phyloP scores from a whole-genome alignment of 2,888 invertebrate genomes.

The Ochropacha duplaris region DNA sequence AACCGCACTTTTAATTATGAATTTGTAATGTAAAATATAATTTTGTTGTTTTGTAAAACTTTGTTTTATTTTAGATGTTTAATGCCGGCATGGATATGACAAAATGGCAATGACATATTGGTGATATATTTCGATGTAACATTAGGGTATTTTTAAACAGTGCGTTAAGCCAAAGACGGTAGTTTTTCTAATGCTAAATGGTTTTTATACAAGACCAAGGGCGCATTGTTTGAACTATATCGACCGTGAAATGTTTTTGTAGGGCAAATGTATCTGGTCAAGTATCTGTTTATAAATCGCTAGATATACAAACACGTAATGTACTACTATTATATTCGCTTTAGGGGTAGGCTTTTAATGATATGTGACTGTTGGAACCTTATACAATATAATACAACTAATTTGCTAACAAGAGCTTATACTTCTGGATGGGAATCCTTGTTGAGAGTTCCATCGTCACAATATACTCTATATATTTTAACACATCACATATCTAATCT shows the following conservation, averaged over 20 bases:
- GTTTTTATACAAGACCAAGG: constrained; percentile 18
- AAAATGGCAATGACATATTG: constrained; percentile 36
- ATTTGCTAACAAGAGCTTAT: constrained; percentile 30
- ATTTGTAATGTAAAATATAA: constrained; percentile 35
- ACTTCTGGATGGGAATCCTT: constrained; percentile 16
- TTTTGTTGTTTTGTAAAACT: constrained; percentile 27
- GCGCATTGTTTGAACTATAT: constrained; percentile 26
- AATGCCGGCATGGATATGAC: constrained; percentile 48
- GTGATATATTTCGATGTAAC: constrained; percentile 70
- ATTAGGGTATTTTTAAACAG: constrained; percentile 35
- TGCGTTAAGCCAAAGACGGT: constrained; percentile 35
- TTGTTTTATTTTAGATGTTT: constrained; percentile 25
- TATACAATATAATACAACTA: constrained; percentile 21
- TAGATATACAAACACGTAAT: constrained; percentile 63
- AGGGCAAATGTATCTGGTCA: constrained; percentile 64
- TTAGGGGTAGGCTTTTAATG: constrained; percentile 63
- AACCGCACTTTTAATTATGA: constrained; percentile 30
- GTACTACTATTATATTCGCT: constrained; percentile 64
- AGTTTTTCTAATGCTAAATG: constrained; percentile 26
- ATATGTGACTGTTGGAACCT: constrained; percentile 45
- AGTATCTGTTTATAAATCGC: constrained; percentile 58
- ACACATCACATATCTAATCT: constrained; percentile 78
- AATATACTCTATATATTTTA: constrained; percentile 56
- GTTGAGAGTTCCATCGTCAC: constrained; percentile 33
- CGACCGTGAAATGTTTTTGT: constrained; percentile 36